Evolutionary conservation across 2,797 vertebrate genomes (phyloP).

Genomic region (Typhlichthys subterraneus): DNA sequence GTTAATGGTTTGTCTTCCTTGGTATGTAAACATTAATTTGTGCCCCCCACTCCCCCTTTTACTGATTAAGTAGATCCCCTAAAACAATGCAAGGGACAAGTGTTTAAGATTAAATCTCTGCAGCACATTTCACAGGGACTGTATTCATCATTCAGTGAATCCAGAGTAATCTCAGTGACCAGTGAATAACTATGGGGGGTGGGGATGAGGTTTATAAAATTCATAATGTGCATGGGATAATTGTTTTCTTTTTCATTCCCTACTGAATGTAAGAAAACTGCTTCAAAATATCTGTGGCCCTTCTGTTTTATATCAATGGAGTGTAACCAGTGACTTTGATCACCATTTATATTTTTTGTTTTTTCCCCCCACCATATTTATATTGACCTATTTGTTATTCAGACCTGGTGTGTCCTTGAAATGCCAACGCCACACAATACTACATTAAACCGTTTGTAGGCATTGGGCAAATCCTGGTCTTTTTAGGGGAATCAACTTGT

Average conservation of each 20-base stretch:
- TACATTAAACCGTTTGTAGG: neutral
- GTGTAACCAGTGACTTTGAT: constrained; percentile 44
- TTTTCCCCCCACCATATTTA: constrained; percentile 20
- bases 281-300: constrained; percentile 48
- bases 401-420: constrained; percentile 45
- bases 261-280: constrained; percentile 44
- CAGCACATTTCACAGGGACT: constrained; percentile 44
- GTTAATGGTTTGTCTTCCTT: constrained; percentile 73
- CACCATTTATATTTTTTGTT: constrained; percentile 25
- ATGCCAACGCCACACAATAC: constrained; percentile 34
- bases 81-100: constrained; percentile 41
- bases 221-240: constrained; percentile 67
- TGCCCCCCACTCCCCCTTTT: constrained; percentile 61
- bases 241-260: constrained; percentile 54
- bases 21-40: constrained; percentile 73
- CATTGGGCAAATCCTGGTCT: constrained; percentile 3
- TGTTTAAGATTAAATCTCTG: constrained; percentile 42
- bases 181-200: constrained; percentile 40
- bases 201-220: constrained; percentile 21
- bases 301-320: constrained; percentile 54
- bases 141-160: constrained; percentile 51
- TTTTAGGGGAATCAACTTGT: constrained; percentile 4
- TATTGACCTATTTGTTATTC: constrained; percentile 37
- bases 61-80: constrained; percentile 60
- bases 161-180: constrained; percentile 48